phyloP scores from a whole-genome alignment of 2,113 vertebrate genomes.

The Strix aluco region DNA sequence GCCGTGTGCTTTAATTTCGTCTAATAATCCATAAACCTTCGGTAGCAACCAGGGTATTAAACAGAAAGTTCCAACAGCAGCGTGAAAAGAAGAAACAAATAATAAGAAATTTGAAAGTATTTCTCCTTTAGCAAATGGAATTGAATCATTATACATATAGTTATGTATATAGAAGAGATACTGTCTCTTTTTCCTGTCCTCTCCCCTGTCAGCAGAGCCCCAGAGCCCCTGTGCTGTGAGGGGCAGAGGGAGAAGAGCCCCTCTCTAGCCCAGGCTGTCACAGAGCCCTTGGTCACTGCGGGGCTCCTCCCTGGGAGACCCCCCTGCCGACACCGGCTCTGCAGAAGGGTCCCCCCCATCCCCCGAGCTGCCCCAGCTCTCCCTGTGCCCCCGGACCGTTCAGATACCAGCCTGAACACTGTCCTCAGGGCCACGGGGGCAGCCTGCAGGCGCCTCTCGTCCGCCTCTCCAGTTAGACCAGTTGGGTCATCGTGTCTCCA shows the following conservation, averaged over 20 bases:
- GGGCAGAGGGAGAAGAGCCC: background rate
- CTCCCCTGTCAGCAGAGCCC: background rate
- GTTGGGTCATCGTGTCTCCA: no score
- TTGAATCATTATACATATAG: accelerated
- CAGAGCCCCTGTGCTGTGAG: background rate
- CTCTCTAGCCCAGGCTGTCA: background rate
- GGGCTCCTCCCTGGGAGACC: background rate
- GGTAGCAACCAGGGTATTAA: background rate
- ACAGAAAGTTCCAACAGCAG: background rate
- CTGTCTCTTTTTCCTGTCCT: no score
- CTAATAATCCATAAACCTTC: background rate
- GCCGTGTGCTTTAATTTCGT: background rate
- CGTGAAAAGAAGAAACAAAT: background rate
- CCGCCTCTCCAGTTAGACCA: background rate
- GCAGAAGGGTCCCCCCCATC: background rate
- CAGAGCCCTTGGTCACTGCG: background rate
- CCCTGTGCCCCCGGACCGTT: background rate
- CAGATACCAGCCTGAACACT: accelerated
- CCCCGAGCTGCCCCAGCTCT: background rate
- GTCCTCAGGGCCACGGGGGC: background rate
- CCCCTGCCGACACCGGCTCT: accelerated
- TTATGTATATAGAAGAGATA: accelerated
- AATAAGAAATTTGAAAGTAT: background rate
- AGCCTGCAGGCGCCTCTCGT: background rate
- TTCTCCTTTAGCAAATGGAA: background rate